Evolutionary conservation across 2,797 vertebrate genomes (phyloP), one percentile per base, ranked within the genome.

Genomic region (Chloroceryle inda): DNA sequence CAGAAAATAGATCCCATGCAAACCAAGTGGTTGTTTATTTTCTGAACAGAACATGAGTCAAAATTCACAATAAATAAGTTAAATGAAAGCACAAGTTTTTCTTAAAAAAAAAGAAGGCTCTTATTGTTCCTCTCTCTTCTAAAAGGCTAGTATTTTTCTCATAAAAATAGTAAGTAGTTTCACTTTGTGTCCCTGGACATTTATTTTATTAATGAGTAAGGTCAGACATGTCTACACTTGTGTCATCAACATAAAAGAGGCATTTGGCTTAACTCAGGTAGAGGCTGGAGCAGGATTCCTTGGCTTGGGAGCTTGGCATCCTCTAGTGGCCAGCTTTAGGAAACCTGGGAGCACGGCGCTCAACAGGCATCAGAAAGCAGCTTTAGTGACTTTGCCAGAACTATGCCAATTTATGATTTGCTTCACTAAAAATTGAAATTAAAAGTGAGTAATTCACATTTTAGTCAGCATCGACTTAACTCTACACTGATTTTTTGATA

Each of bases 221-320:
- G 31, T 64, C 58, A 56, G 35, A 17, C 22, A 9, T 40, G 53
- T 13, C 61, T 64, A 2, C 38, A 35, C 9, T 72, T 3, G 3
- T 1, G 3, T 23, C n/a, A 31, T 33, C 37, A 50, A 31, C 0
- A 5, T 31, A 55, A 56, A 79, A 53, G 67, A 18, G 64, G 44
- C 8, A 0, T 76, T 66, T 61, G 52, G 16, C 8, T 88, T 63
- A 38, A 27, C 62, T 79, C 1, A 1, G 21, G 16, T 14, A 26
- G 42, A 67, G 49, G 38, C 31, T 47, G 69, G 52, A 88, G 66
- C 40, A 22, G 71, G 23, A 56, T 83, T 85, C 78, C 53, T 67
- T 91, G 77, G 33, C 8, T 81, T 63, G 79, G 82, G 67, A 92
- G 42, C 61, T 78, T 94, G 94, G 92, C 96, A 89, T 95, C 95